Conservation (phyloP, 2,113 vertebrate species). For the Takifugu bimaculatus region DNA sequence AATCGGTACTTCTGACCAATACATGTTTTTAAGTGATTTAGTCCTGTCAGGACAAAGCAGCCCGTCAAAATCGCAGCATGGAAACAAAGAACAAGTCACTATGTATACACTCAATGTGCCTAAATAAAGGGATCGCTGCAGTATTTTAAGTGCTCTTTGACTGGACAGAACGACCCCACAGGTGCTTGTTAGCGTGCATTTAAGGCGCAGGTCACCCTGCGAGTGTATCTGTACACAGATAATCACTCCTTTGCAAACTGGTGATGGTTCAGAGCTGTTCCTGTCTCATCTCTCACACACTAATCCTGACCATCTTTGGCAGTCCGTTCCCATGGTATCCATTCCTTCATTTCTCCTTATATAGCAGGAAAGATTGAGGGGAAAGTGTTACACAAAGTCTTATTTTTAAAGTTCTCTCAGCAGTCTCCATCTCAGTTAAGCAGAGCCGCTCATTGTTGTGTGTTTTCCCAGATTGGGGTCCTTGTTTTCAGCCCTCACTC, state of each 20-base stretch:
- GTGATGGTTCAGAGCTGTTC: slow-evolving; percentile 26
- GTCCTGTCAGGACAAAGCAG: slow-evolving; percentile 5
- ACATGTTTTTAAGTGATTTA: slow-evolving; percentile 8
- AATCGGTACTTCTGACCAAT: not conserved
- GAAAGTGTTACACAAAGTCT: slow-evolving; percentile 2
- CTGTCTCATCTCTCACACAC: slow-evolving; percentile 34
- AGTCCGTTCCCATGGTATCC: slow-evolving; percentile 45
- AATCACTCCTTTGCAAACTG: slow-evolving; percentile 23
- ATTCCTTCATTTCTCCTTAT: slow-evolving; percentile 54
- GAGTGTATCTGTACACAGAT: slow-evolving; percentile 20
- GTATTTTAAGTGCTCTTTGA: slow-evolving; percentile 39
- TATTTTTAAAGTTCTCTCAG: not conserved
- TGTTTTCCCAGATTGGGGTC: not conserved
- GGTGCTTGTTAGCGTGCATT: slow-evolving; percentile 49
- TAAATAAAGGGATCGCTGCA: slow-evolving; percentile 31
- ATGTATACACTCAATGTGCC: slow-evolving; percentile 13
- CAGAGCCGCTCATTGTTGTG: not conserved
- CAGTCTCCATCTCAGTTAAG: too few species aligned
- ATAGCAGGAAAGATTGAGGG: slow-evolving; percentile 47
- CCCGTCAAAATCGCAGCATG: slow-evolving; percentile 20
- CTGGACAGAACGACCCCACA: slow-evolving; percentile 6
- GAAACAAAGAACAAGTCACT: slow-evolving; percentile 13
- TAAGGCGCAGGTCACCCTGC: slow-evolving; percentile 24
- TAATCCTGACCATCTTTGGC: slow-evolving; percentile 63
- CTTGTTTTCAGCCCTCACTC: not conserved